These are phyloP conservation scores for Ovis canadensis DNA, from an alignment of 2,113 vertebrate genomes.

Conservation along the genomic window DNA sequence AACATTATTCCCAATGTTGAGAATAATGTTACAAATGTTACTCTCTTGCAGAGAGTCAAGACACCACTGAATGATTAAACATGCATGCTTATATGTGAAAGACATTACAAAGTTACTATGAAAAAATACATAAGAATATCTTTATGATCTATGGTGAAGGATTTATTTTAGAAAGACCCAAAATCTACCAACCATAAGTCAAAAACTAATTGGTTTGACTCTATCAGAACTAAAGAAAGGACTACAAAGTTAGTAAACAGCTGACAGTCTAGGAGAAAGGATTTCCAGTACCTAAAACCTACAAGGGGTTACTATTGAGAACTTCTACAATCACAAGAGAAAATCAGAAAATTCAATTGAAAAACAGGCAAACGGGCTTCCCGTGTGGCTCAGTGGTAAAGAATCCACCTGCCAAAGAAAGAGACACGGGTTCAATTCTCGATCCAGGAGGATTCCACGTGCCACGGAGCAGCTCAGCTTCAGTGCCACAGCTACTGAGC, in stretches of 20 bases:
- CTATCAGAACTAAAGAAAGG: neutral
- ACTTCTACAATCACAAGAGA: neutral
- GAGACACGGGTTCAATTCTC: neutral
- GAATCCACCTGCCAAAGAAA: neutral
- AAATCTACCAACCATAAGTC: neutral
- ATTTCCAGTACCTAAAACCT: neutral
- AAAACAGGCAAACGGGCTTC: neutral
- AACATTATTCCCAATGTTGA: neutral
- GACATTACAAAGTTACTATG: neutral
- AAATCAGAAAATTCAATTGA: neutral
- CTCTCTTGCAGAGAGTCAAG: neutral
- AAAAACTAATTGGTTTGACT: neutral
- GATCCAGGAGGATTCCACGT: neutral
- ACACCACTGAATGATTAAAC: neutral
- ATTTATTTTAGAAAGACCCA: neutral
- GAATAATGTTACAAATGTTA: too few relatives aligned
- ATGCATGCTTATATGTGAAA: neutral
- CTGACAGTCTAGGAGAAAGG: neutral
- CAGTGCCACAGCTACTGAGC: neutral
- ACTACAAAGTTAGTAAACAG: neutral
- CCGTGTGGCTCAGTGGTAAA: neutral
- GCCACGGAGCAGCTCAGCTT: neutral
- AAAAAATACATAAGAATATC: neutral
- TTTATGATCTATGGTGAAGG: neutral
- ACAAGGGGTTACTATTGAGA: neutral